Percentiles rank a stretch among this genome's conserved stretches.
Evolutionary conservation across 1,140 invertebrate species (phyloP).

Genomic region (Stenopsyche tienmushanensis): DNA sequence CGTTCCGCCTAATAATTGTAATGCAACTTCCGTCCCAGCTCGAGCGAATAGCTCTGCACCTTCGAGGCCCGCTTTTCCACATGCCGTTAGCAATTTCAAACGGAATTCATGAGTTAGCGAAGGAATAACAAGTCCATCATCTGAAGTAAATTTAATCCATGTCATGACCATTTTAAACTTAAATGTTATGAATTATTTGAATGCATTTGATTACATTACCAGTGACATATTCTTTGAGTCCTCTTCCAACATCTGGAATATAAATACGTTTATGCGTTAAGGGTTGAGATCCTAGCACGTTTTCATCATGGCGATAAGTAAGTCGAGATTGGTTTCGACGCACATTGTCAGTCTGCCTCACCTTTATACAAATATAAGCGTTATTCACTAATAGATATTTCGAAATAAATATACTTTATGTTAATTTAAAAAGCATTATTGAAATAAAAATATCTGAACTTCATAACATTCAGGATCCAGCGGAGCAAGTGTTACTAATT

Average conservation of each 20-base stretch:
- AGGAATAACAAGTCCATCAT: constrained; percentile 75
- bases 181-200: not conserved
- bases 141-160: constrained; percentile 53
- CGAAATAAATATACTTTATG: not conserved
- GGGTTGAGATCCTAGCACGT: constrained; percentile 70
- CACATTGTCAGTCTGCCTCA: constrained; percentile 41
- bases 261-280: constrained; percentile 69
- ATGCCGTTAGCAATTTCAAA: constrained; percentile 62
- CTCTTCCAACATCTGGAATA: constrained; percentile 61
- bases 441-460: not conserved
- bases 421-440: not conserved
- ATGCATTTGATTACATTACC: constrained; percentile 48
- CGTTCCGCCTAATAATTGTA: constrained; percentile 78
- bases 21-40: constrained; percentile 75
- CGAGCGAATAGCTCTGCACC: constrained; percentile 70
- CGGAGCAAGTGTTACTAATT: no score
- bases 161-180: not conserved
- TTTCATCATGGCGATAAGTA: constrained; percentile 77
- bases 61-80: constrained; percentile 56
- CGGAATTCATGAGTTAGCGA: constrained; percentile 63
- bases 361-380: constrained; percentile 15
- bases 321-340: constrained; percentile 45
- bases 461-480: no score
- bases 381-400: not conserved
- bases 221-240: constrained; percentile 72